These are phyloP conservation scores for Syngnathoides biaculeatus DNA, from an alignment of 2,113 vertebrate species.

Conservation along the genomic window DNA sequence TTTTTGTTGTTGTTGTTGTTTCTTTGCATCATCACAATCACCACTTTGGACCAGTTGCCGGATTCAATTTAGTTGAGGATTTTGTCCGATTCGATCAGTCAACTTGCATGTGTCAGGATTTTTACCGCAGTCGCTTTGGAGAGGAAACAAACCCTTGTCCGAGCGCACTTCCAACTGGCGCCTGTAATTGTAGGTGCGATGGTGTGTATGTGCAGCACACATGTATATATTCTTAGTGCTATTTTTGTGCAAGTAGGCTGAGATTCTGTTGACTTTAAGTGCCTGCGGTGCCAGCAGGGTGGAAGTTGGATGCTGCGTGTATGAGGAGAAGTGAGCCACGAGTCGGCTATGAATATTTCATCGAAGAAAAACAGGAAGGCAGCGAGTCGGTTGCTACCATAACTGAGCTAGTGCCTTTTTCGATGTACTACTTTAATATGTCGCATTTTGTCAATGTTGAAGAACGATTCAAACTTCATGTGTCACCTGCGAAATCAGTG, in stretches of 20 bases:
- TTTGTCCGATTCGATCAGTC: background rate
- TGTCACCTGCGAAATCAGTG: background rate
- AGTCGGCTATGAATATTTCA: constrained; percentile 41
- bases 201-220: constrained; percentile 8
- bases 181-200: constrained; percentile 25
- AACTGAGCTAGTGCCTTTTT: constrained; percentile 18
- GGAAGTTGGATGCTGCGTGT: constrained; percentile 14
- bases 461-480: background rate
- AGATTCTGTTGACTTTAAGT: constrained; percentile 24
- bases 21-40: background rate
- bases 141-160: constrained; percentile 7
- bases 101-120: background rate
- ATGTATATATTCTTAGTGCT: constrained; percentile 36
- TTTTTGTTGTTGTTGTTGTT: background rate
- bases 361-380: constrained; percentile 37
- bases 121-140: background rate
- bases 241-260: constrained; percentile 49
- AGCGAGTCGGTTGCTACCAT: constrained; percentile 15
- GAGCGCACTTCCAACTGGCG: constrained; percentile 9
- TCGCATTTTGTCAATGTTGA: background rate
- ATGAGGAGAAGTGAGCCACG: constrained; percentile 28
- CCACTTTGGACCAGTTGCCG: background rate
- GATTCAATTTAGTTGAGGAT: constrained; percentile 7
- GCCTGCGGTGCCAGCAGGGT: constrained; percentile 20
- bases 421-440: background rate